Base-by-base conservation (phyloP, 2,113 vertebrate species). In the Uria aalge region DNA sequence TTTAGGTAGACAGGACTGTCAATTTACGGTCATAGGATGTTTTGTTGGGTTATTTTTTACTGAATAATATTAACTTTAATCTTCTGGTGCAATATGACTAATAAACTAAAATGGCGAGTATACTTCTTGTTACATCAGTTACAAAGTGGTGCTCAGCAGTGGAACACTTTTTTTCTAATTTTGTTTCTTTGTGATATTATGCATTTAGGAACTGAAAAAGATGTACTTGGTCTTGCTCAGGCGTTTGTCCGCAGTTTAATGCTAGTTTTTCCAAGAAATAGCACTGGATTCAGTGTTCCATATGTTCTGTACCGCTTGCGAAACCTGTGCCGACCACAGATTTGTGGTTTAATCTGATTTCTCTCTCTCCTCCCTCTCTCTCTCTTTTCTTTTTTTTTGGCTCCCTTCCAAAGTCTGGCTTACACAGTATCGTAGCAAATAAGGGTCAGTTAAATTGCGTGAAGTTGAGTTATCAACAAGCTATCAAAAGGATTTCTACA, bases 261-360 rank as follows among this genome's bases (percentile, higher is more conserved):
- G 55, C 12, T 45, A 50, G 8, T 68, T 83, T 90, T 97, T 85
- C 43, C 63, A 86, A 96, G 87, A 91, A 84, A 81, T 43, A 69
- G 56, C 23, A 55, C 12, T 66, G n/a, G 18, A 23, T 90, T 86
- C 77, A 91, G 62, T 24, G 3, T 92, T 91, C 60, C 38, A 14
- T 92, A 73, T 91, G 73, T 89, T 94, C 64, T 62, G 38, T 60
- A 94, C 50, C 0, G 0, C 74, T 94, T 88, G 69, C 68, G 91
- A 90, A 72, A 64, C 45, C 50, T 82, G 36, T 62, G 43, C 69
- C 91, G 92, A 24, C 78, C 59, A 80, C 68, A 88, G 84, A 96
- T 95, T 62, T 93, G 88, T 50, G 87, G 59, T 88, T 95, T 94
- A 69, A 96, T 96, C 83, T 95, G 38, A 92, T 93, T 97, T 88